Conservation (phyloP, 1,140 invertebrate genomes). For the Bombus affinis region DNA sequence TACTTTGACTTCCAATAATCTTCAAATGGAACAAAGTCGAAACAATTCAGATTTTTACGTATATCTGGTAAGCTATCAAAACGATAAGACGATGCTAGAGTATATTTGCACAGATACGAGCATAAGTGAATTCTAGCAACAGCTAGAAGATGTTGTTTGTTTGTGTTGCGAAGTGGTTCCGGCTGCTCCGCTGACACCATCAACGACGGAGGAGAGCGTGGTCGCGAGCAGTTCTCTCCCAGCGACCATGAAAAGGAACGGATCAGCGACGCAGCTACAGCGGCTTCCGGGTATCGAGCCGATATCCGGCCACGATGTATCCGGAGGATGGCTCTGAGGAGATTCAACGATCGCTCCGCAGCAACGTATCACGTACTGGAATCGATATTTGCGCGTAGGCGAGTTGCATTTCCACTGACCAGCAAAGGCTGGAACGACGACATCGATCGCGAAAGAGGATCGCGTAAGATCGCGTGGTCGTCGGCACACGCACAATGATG, state of each 20-base stretch:
- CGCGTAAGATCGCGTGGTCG: slow-evolving; percentile 30
- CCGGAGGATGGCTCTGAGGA: slow-evolving; percentile 85
- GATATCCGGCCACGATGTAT: slow-evolving; percentile 85
- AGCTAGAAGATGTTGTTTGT: not conserved
- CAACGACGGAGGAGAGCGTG: slow-evolving; percentile 84
- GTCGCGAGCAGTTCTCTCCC: slow-evolving; percentile 73
- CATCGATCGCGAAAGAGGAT: slow-evolving; percentile 15
- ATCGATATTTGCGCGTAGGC: slow-evolving; percentile 1
- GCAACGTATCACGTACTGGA: slow-evolving; percentile 40
- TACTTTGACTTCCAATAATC: too few species aligned
- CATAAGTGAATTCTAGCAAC: slow-evolving; percentile 15
- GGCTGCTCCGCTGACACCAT: slow-evolving; percentile 79
- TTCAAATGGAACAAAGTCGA: too few species aligned
- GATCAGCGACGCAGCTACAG: slow-evolving; percentile 81
- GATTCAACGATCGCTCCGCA: slow-evolving; percentile 41
- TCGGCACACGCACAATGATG: slow-evolving; percentile 79
- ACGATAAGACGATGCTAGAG: too few species aligned
- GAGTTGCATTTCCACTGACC: slow-evolving; percentile 43
- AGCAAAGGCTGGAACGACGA: slow-evolving; percentile 42
- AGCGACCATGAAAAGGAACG: slow-evolving; percentile 79
- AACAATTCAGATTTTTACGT: not conserved
- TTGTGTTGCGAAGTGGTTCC: slow-evolving; percentile 62
- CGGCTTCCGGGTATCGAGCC: slow-evolving; percentile 86
- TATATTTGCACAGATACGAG: not conserved
- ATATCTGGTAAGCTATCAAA: not conserved